Evolutionary conservation across 2,888 invertebrate species (phyloP), one percentile per base, ranked within the genome.

Genomic region (Hofmannophila pseudospretella): DNA sequence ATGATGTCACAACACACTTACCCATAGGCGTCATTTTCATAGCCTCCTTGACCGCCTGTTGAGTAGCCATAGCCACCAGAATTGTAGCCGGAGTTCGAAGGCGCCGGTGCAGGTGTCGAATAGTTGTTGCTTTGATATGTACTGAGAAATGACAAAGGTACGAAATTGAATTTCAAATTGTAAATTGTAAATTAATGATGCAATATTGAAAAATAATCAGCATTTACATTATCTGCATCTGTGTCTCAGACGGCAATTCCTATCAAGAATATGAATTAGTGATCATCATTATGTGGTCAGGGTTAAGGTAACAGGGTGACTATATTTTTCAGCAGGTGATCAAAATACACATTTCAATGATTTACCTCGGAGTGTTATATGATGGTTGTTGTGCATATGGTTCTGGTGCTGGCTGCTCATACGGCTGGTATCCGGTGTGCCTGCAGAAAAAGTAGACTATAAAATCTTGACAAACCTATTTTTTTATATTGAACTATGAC

Each of bases 171-270:
- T 20, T 20, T 20, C 20, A n/a, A n/a, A n/a, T n/a, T n/a, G n/a
- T n/a, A n/a, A n/a, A n/a, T n/a, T n/a, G n/a, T n/a, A n/a, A n/a
- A n/a, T n/a, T n/a, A n/a, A n/a, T 16, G 16, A 16, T 16, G 16
- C 5, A 5, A 16, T 4, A 16, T 4, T 12, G 11, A 27, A 1
- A 2, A 10, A 10, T 27, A 22, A 11, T 81, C 81, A 81, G 80
- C 58, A 61, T 62, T 49, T 54, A 59, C 51, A 52, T 34, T 66
- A 51, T 84, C 82, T 77, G 80, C 84, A 84, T 73, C 41, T 82
- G 47, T 74, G 80, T 82, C 48, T 82, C 67, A 80, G 82, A 82
- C 79, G 82, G 82, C 82, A 82, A 81, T 84, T 82, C 81, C 82
- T 82, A 84, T 81, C 76, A 65, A 44, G 23, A 30, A 29, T 11